Percentiles rank a stretch among this genome's conserved stretches.
These are phyloP conservation scores for Poecile atricapillus DNA, from an alignment of 2,113 vertebrate genomes.

Conservation along the genomic window DNA sequence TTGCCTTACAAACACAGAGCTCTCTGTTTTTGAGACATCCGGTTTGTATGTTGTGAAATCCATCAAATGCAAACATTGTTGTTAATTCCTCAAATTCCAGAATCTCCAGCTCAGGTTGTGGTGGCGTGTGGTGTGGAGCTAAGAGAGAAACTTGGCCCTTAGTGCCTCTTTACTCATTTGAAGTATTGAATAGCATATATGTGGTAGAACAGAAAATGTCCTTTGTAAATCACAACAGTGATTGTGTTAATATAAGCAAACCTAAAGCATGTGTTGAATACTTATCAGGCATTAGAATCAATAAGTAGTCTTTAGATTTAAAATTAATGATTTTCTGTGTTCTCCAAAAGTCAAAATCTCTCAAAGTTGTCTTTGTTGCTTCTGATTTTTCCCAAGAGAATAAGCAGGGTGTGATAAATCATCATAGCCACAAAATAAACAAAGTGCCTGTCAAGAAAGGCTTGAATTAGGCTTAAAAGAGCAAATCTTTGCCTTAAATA, in stretches of 20 bases:
- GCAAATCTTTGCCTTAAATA: conserved; percentile 25
- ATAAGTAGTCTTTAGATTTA: conserved; percentile 74
- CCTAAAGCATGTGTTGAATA: conserved; percentile 4
- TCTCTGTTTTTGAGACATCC: not conserved
- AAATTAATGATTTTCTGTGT: conserved; percentile 79
- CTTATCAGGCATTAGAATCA: conserved; percentile 65
- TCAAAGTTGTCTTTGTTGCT: conserved; percentile 71
- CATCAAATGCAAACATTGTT: not conserved
- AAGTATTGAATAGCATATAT: not conserved
- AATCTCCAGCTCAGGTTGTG: not conserved
- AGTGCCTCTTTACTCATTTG: not conserved
- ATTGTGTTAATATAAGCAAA: conserved; percentile 55
- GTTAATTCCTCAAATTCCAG: not conserved
- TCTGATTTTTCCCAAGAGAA: conserved; percentile 69
- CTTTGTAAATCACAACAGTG: conserved; percentile 22
- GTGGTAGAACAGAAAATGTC: not conserved
- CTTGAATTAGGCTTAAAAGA: conserved; percentile 53
- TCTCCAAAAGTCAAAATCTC: conserved; percentile 75
- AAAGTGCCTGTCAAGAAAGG: conserved; percentile 50
- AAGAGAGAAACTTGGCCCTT: not conserved
- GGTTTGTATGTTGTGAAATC: not conserved
- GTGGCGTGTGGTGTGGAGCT: not conserved
- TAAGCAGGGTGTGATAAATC: conserved; percentile 68
- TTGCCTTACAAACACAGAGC: not conserved
- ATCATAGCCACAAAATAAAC: conserved; percentile 61